Base-by-base conservation (phyloP, 2,797 vertebrate species). In the Octomys mimax region DNA sequence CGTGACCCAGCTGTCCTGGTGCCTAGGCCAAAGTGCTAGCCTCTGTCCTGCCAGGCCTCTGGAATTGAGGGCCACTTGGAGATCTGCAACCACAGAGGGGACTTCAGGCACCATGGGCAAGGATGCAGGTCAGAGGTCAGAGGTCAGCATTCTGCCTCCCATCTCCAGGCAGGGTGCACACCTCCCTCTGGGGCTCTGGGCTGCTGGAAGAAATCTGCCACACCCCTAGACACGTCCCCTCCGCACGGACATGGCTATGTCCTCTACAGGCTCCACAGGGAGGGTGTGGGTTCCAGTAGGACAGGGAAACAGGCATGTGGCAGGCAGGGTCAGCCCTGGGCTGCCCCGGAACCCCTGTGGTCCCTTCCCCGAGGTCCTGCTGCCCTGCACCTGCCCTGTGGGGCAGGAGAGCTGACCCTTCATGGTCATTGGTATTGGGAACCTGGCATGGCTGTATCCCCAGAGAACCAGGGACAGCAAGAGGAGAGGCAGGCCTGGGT, bases 301-400 rank as follows among this genome's bases (percentile, higher is more conserved):
- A 39, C 0, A 11, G n/a, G 16, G 46, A 39, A 49, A n/a, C n/a
- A 13, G 59, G 71, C 0, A 0, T 0, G 14, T 0, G 3, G 57
- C 24, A 31, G 61, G 12, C 1, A 6, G 52, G 2, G 3, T 9
- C 49, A 83, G 64, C 52, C 31, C 1, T 5, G 22, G 79, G 46
- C n/a, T 12, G 2, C 18, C 10, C 22, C 21, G 5, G 59, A 22
- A 39, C 33, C 36, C 52, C n/a, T 26, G 36, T 0, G 0, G 42
- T 9, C 66, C 54, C 39, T 22, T 57, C 12, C 66, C 73, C 1
- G 8, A 70, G 87, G 28, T 52, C 46, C 19, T 9, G 21, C 22
- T 5, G 7, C 14, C 49, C 1, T 9, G 42, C 61, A 21, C 49
- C 42, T 21, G 61, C 16, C 49, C 61, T 19, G 0, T 1, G 13